Evolutionary conservation across 1,140 invertebrate species (phyloP).

Genomic region (Euglossa dilemma): DNA sequence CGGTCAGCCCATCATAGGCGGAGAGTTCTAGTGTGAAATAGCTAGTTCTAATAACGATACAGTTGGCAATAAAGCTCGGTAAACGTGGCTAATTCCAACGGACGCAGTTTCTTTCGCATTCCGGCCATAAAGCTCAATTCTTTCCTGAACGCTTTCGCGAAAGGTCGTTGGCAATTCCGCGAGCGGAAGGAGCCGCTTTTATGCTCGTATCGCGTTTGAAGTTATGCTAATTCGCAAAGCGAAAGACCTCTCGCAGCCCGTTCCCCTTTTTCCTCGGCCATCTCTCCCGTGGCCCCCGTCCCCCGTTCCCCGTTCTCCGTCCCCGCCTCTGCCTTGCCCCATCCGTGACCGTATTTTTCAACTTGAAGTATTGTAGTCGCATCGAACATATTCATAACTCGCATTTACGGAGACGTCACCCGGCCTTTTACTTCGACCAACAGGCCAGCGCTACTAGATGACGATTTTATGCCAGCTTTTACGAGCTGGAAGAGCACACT

Average conservation of each 20-base stretch:
- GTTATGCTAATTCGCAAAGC: conserved; percentile 77
- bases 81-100: conserved; percentile 64
- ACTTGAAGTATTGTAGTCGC: conserved; percentile 53
- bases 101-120: neutral
- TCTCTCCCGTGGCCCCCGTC: neutral
- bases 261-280: neutral
- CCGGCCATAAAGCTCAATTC: conserved; percentile 48
- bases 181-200: conserved; percentile 68
- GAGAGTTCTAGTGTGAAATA: no score
- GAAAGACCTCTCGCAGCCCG: conserved; percentile 28
- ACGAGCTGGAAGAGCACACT: conserved; percentile 75
- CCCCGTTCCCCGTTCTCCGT: neutral
- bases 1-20: no score
- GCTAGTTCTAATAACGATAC: conserved; percentile 3
- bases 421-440: conserved; percentile 72
- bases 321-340: no score
- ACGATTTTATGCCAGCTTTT: conserved; percentile 79
- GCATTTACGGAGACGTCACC: conserved; percentile 71
- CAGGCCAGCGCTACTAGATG: conserved; percentile 64
- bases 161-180: conserved; percentile 63
- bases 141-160: conserved; percentile 61
- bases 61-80: neutral
- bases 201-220: conserved; percentile 72
- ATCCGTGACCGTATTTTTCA: neutral
- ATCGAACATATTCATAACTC: conserved; percentile 79